Percentiles rank a stretch among this genome's conserved stretches.
phyloP scores from a whole-genome alignment of 2,888 invertebrate genomes.

The Galerucella pusilla region DNA sequence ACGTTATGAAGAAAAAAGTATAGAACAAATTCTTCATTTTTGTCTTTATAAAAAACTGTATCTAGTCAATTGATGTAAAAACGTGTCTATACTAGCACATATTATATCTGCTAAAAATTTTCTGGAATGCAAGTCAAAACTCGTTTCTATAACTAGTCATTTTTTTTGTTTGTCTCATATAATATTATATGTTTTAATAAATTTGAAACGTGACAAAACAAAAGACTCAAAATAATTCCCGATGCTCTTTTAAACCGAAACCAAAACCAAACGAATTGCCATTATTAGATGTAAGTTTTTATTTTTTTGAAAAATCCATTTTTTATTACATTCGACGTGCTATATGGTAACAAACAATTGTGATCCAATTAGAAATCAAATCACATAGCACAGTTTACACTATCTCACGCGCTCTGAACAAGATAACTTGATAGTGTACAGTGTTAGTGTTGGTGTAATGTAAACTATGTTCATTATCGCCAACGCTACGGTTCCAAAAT shows the following conservation, averaged over 20 bases:
- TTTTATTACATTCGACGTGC: slow-evolving; percentile 20
- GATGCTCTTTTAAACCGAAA: slow-evolving; percentile 1
- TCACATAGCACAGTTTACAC: background rate
- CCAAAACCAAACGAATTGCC: slow-evolving; percentile 33
- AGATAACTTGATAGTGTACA: too few species aligned
- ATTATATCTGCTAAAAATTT: too few species aligned
- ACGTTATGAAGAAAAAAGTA: background rate
- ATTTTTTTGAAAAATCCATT: slow-evolving; percentile 14
- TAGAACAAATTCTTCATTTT: background rate
- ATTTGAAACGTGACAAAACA: slow-evolving; percentile 24
- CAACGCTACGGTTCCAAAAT: too few species aligned
- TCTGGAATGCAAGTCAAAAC: background rate
- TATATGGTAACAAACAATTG: slow-evolving; percentile 25
- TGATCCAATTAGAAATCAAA: background rate
- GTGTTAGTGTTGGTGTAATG: too few species aligned
- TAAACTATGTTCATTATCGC: too few species aligned
- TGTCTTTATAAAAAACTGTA: too few species aligned
- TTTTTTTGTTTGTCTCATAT: background rate
- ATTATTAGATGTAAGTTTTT: slow-evolving; percentile 34
- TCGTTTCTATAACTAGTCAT: background rate
- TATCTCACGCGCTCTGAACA: too few species aligned
- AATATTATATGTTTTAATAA: background rate
- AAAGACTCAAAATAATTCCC: slow-evolving; percentile 15
- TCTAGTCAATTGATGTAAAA: too few species aligned
- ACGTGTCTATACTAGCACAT: too few species aligned